Conservation (phyloP, 53 echinoderm and acorn worm species). For the Actinopyga echinites region DNA sequence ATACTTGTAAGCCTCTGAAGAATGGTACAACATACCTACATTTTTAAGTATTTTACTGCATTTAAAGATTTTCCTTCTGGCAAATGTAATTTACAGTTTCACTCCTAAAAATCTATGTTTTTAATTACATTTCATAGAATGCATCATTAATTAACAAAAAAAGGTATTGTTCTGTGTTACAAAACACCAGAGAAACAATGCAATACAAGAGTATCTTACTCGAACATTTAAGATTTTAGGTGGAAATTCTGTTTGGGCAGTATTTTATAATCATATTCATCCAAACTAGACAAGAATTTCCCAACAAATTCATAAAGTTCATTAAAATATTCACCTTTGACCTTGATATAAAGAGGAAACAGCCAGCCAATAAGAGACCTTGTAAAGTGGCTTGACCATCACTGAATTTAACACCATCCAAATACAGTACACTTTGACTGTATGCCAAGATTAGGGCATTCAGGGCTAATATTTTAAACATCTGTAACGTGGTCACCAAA, state of each 20-base stretch:
- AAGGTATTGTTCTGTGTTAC: no score
- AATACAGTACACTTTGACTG: constrained; percentile 96
- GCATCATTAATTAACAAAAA: no score
- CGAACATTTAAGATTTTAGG: neutral
- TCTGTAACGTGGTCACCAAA: constrained; percentile 97
- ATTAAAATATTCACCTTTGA: constrained; percentile 80
- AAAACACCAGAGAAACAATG: no score
- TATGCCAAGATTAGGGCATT: constrained; percentile 97
- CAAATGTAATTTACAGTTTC: no score
- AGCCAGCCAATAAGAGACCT: constrained; percentile 94
- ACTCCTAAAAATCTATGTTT: no score
- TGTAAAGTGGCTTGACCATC: constrained; percentile 97
- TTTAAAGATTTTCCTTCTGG: no score
- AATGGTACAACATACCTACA: no score
- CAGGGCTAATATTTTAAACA: constrained; percentile 97
- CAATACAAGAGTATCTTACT: no score
- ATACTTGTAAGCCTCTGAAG: no score
- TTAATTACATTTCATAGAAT: no score
- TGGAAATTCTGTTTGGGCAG: neutral
- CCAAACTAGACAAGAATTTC: neutral
- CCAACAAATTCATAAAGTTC: no score
- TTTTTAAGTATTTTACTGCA: no score
- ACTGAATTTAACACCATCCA: constrained; percentile 97
- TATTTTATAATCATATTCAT: neutral
- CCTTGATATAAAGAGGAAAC: constrained; percentile 97